These are phyloP conservation scores for Zaprionus bogoriensis DNA, from an alignment of 2,888 invertebrate genomes.

Conservation along the genomic window DNA sequence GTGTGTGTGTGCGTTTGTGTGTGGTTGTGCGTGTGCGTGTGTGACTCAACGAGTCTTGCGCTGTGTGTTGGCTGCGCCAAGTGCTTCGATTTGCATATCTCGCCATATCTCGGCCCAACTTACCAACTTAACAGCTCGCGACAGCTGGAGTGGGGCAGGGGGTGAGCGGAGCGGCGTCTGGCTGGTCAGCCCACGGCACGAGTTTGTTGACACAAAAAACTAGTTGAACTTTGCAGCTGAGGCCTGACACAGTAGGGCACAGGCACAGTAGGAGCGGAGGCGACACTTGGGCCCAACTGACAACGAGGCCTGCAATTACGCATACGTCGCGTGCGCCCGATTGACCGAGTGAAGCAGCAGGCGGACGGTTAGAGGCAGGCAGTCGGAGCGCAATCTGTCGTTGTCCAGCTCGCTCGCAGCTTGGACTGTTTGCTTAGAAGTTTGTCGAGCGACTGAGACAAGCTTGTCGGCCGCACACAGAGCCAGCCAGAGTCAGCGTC, in stretches of 20 bases:
- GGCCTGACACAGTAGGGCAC: slow-evolving; percentile 36
- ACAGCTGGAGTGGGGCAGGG: slow-evolving; percentile 11
- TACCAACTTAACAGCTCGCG: slow-evolving; percentile 26
- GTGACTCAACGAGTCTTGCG: slow-evolving; percentile 30
- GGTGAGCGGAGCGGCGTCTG: background rate
- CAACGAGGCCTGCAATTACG: slow-evolving; percentile 56
- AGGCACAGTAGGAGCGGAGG: background rate
- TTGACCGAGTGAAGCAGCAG: slow-evolving; percentile 2
- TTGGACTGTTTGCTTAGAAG: slow-evolving; percentile 77
- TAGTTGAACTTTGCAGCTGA: slow-evolving; percentile 49
- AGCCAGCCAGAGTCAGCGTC: slow-evolving; percentile 14
- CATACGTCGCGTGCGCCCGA: slow-evolving; percentile 63
- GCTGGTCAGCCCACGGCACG: slow-evolving; percentile 28
- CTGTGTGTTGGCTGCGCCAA: slow-evolving; percentile 30
- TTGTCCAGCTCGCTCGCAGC: slow-evolving; percentile 11
- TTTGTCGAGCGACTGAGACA: slow-evolving; percentile 68
- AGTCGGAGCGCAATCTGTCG: background rate
- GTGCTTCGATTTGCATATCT: slow-evolving; percentile 61
- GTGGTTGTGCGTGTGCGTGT: slow-evolving; percentile 21
- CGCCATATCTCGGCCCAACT: slow-evolving; percentile 22
- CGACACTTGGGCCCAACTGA: slow-evolving; percentile 45
- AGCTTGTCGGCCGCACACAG: slow-evolving; percentile 48
- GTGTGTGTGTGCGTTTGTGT: slow-evolving; percentile 20
- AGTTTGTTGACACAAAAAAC: slow-evolving; percentile 67
- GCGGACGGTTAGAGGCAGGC: background rate